Base-by-base conservation (phyloP, 2,888 invertebrate species). In the Athrips mouffetella region DNA sequence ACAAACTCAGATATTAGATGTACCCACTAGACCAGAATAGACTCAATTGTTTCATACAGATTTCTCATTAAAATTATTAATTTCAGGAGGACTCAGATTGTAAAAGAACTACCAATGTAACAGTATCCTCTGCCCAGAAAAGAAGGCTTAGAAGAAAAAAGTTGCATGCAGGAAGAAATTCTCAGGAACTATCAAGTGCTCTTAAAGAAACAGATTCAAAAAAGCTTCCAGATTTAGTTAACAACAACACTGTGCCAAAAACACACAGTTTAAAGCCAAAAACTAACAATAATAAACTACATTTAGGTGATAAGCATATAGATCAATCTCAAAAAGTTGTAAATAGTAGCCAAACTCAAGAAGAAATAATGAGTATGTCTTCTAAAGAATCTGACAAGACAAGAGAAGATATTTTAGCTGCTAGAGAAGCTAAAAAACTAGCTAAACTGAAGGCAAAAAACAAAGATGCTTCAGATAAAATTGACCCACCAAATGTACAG, bases 361-460 rank as follows among this genome's bases (percentile, higher is more conserved):
- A 44, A 44, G 48, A 4, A 42, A 57, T 53, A 46, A 51, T n/a
- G 49, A 59, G 61, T 29, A 80, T 80, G 76, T 77, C 80, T 53
- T 63, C 75, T 7, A 75, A 67, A 57, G 76, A 75, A 21, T 58
- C 49, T 45, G 51, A 57, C 15, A 76, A 75, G 58, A 62, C 78
- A 23, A 76, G 73, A 57, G 79, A 83, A 16, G 78, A 82, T 37
- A 65, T 87, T 1, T 50, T 73, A 56, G 85, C 83, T 48, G 80
- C 82, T 5, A 77, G 87, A 55, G 79, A 85, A 66, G 80, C 80
- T n/a, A 88, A 87, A 50, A 87, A 85, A 62, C 59, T 70, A 45
- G 72, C 75, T 13, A 87, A 86, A 67, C 72, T 68, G 21, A 83
- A 83, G 53, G 66, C 59, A 1, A 86, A 80, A 57, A 56, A 54